phyloP scores from a whole-genome alignment of 2,797 vertebrate species.

The Enoplosus armatus region DNA sequence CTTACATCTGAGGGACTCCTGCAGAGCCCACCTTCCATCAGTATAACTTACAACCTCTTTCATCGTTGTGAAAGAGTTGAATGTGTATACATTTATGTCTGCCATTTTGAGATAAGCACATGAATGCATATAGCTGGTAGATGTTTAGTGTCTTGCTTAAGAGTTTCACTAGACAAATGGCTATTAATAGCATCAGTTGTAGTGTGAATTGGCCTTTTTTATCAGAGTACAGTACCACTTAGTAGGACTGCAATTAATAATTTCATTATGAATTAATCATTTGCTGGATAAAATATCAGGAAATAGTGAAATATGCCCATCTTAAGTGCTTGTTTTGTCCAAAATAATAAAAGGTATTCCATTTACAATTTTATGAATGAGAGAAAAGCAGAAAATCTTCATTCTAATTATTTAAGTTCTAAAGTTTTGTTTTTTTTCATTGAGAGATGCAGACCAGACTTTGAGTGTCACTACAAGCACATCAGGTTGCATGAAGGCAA shows the following conservation, averaged over 20 bases:
- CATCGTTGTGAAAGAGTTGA: conserved; percentile 38
- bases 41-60: conserved; percentile 64
- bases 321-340: background rate
- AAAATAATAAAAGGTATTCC: background rate
- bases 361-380: background rate
- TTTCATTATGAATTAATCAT: background rate
- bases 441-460: background rate
- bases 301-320: background rate
- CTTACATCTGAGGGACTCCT: conserved; percentile 74
- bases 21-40: conserved; percentile 63
- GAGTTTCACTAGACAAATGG: background rate
- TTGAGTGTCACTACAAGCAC: background rate
- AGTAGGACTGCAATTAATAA: background rate
- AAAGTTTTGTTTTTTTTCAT: background rate
- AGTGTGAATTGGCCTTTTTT: background rate
- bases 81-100: conserved; percentile 5
- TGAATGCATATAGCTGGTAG: background rate
- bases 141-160: background rate
- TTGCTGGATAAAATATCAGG: background rate
- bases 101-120: background rate
- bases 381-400: background rate
- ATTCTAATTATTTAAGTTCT: background rate
- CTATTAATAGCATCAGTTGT: background rate
- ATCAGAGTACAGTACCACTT: background rate
- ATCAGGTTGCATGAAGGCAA: background rate